These are phyloP conservation scores for Fistularia commersonii DNA, from an alignment of 2,797 vertebrate species.

Conservation along the genomic window DNA sequence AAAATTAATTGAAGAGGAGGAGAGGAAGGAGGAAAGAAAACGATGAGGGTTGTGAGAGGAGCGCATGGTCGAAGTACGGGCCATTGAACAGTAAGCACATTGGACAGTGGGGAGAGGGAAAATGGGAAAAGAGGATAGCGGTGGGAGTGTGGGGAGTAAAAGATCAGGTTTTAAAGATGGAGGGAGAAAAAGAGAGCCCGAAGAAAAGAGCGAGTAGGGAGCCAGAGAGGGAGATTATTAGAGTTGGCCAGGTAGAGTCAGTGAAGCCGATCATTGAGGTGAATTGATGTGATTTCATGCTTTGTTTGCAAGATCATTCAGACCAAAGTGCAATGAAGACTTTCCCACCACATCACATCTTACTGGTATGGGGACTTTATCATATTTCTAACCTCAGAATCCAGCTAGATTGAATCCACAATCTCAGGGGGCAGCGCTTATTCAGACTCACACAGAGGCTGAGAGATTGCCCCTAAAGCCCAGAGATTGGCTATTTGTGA, in stretches of 20 bases:
- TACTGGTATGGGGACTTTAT: conserved; percentile 77
- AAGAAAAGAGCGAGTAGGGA: conserved; percentile 49
- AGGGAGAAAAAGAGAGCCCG: conserved; percentile 39
- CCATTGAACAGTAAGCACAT: conserved; percentile 33
- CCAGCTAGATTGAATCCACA: conserved; percentile 77
- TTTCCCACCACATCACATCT: conserved; percentile 81
- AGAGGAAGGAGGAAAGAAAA: conserved; percentile 24
- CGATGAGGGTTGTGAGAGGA: conserved; percentile 24
- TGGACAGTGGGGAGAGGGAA: conserved; percentile 42
- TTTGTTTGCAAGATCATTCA: conserved; percentile 83
- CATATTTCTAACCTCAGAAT: conserved; percentile 80
- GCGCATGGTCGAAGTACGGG: conserved; percentile 27
- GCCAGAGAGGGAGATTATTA: conserved; percentile 66
- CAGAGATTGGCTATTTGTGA: conserved; percentile 75
- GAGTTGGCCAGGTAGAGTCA: conserved; percentile 75
- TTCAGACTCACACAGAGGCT: conserved; percentile 63
- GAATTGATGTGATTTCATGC: conserved; percentile 90
- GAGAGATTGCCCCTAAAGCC: conserved; percentile 72
- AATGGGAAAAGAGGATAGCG: conserved; percentile 48
- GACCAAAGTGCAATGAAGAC: conserved; percentile 82
- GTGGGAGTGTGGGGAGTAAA: conserved; percentile 37
- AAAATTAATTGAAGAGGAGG: conserved; percentile 16
- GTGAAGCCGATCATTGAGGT: conserved; percentile 86
- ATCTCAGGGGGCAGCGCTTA: conserved; percentile 64
- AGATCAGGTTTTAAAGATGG: conserved; percentile 51